Conservation (phyloP, 2,888 invertebrate species). For the Xanthia icteritia region DNA sequence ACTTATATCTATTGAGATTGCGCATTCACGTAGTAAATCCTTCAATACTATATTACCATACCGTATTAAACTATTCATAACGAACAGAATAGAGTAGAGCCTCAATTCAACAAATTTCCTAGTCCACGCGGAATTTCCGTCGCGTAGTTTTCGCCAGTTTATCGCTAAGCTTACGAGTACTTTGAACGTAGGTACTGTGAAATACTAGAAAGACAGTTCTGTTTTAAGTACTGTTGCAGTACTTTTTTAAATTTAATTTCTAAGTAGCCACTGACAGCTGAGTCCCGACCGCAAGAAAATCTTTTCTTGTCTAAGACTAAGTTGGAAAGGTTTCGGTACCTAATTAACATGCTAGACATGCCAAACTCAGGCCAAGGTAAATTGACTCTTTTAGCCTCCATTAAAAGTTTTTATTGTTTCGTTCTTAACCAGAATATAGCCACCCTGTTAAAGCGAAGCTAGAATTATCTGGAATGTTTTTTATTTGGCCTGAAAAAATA, state of each 20-base stretch:
- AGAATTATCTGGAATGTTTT: not conserved
- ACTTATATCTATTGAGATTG: not conserved
- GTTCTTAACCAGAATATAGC: not conserved
- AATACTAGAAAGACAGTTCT: not conserved
- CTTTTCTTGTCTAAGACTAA: conserved; percentile 25
- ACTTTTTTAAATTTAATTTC: not conserved
- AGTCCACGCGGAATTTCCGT: not conserved
- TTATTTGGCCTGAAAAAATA: not conserved
- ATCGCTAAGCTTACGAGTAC: not conserved
- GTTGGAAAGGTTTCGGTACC: conserved; percentile 30
- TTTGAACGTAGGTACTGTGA: not conserved
- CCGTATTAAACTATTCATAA: conserved; percentile 16
- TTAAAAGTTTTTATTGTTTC: conserved; percentile 22
- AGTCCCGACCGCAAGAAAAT: not conserved
- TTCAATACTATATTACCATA: not conserved
- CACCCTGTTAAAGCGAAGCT: not conserved
- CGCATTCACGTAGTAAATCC: not conserved
- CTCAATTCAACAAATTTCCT: not conserved
- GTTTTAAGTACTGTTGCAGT: not conserved
- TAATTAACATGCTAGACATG: conserved; percentile 32
- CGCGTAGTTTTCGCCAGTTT: not conserved
- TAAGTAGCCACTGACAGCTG: not conserved
- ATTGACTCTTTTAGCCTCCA: conserved; percentile 23
- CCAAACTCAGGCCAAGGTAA: conserved; percentile 35
- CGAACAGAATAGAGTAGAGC: not conserved